Percentiles rank a stretch among this genome's conserved stretches.
phyloP scores from a whole-genome alignment of 2,797 vertebrate species.

The Sebastes trivittatus region DNA sequence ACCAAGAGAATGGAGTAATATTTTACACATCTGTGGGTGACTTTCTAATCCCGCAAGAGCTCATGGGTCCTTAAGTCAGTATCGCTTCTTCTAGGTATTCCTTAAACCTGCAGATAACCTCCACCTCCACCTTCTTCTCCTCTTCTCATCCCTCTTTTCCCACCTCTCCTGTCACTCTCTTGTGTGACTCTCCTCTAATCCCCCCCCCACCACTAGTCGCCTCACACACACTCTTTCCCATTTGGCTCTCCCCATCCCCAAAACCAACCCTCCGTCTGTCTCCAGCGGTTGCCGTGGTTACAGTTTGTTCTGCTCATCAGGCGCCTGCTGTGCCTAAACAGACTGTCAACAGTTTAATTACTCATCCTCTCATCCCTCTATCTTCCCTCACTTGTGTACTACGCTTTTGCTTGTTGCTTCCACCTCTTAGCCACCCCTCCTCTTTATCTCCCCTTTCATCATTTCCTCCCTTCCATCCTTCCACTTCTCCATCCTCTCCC shows the following conservation, averaged over 20 bases:
- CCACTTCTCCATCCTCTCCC: background rate
- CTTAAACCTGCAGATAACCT: background rate
- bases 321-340: slow-evolving; percentile 71
- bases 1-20: background rate
- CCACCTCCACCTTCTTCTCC: background rate
- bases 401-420: slow-evolving; percentile 18
- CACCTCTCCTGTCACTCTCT: background rate
- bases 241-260: slow-evolving; percentile 7
- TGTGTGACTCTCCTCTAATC: slow-evolving; percentile 4
- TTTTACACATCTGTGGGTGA: background rate
- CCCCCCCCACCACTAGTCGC: background rate
- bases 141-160: background rate
- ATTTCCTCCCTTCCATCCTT: background rate
- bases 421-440: slow-evolving; percentile 17
- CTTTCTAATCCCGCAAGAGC: background rate
- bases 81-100: background rate
- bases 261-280: slow-evolving; percentile 60
- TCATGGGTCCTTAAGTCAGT: background rate
- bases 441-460: slow-evolving; percentile 11
- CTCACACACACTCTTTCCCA: slow-evolving; percentile 1
- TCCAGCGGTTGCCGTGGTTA: slow-evolving; percentile 71
- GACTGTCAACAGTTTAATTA: slow-evolving; percentile 78
- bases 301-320: slow-evolving; percentile 76
- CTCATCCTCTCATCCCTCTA: slow-evolving; percentile 62
- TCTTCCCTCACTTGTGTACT: slow-evolving; percentile 21